Conservation (phyloP, 1,140 invertebrate species). For the Drosophila nikananu region DNA sequence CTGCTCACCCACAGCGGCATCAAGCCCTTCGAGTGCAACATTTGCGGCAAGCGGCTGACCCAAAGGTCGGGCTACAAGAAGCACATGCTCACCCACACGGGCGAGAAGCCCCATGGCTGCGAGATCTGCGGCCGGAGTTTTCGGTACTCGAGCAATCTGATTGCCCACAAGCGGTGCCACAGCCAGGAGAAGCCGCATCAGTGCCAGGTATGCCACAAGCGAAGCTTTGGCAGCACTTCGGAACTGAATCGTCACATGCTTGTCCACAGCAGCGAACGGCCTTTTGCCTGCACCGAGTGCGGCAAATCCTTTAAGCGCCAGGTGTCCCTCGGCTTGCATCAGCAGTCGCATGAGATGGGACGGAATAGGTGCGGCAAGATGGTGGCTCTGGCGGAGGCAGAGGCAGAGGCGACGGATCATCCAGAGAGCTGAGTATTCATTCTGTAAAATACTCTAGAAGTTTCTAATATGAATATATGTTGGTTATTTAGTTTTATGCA, state of each 20-base stretch:
- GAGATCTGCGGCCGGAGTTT: constrained; percentile 58
- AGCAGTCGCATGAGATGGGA: constrained; percentile 8
- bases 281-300: constrained; percentile 19
- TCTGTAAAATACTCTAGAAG: neutral
- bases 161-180: constrained; percentile 87
- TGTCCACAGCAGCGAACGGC: constrained; percentile 33
- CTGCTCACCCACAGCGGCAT: constrained; percentile 60
- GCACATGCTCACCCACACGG: constrained; percentile 75
- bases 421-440: constrained; percentile 7
- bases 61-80: constrained; percentile 77
- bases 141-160: constrained; percentile 74
- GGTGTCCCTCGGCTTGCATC: constrained; percentile 16
- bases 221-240: constrained; percentile 55
- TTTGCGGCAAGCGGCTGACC: constrained; percentile 74
- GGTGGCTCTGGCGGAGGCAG: neutral
- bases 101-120: constrained; percentile 66
- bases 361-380: neutral
- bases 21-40: constrained; percentile 63
- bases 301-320: constrained; percentile 31
- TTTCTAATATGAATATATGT: neutral
- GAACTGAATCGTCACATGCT: constrained; percentile 61
- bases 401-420: neutral
- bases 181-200: constrained; percentile 87
- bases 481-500: neutral
- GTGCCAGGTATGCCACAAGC: constrained; percentile 87